Base-by-base conservation (phyloP, 1,140 invertebrate genomes). In the Dreissena polymorpha region DNA sequence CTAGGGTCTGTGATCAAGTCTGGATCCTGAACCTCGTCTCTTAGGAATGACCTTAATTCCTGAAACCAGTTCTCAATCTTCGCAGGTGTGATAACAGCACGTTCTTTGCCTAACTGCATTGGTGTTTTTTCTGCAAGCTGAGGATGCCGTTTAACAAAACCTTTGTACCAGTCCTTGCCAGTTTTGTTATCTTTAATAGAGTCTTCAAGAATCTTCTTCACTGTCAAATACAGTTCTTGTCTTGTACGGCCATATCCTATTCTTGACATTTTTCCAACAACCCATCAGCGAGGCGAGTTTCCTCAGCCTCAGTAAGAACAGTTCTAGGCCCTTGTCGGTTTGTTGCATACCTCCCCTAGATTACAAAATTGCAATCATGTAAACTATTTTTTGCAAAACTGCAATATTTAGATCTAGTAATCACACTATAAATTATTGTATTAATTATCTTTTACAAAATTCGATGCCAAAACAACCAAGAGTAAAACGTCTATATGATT, bases 121-220 rank as follows among this genome's bases (percentile, higher is more conserved):
- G n/a, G n/a, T n/a, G 79, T 87, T 21, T 92, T 86, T 49, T 94
- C 50, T 49, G 92, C 92, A 21, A 94, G 77, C 85, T 86, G 74
- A 21, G 90, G 89, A 78, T 94, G 91, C 87, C 93, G 84, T 85
- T 91, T 91, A 85, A 94, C 89, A 88, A 94, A 94, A n/a, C 71
- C 72, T 6, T 80, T 53, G 84, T 94, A 91, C 93, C 93, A 94
- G 83, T 93, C 91, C 84, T 89, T 88, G 13, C 92, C 92, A 85
- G 93, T 79, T 23, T 50, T 25, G 25, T 78, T 83, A n/a, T 78
- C 63, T 12, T 60, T 68, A 57, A 71, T 73, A 6, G 82, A 74
- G 5, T 53, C 27, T 23, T 86, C 51, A 39, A 84, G 27, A 16
- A 86, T 79, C 16, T 27, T 83, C 49, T 83, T 78, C 2, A 83